Percentiles rank a stretch among this genome's conserved stretches.
Evolutionary conservation across 2,888 invertebrate species (phyloP).

Genomic region (Petrolisthes cinctipes): DNA sequence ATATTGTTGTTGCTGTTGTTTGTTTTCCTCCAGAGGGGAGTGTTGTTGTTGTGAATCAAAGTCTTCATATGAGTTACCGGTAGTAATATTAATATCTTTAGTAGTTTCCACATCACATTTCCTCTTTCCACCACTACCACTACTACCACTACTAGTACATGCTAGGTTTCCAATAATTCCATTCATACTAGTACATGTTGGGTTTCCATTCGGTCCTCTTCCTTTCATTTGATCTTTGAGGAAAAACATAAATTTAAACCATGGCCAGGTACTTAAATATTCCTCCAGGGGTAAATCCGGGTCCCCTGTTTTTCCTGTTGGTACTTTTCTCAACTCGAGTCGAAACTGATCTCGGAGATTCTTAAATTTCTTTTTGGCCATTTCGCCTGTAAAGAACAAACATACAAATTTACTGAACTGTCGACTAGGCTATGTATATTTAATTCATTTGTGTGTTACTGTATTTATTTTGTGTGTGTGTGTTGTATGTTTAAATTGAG

Average conservation of each 20-base stretch:
- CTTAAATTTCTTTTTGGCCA: constrained; percentile 45
- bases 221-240: constrained; percentile 25
- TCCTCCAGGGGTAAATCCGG: constrained; percentile 17
- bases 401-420: neutral
- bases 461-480: too few relatives aligned
- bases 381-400: constrained; percentile 21
- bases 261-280: constrained; percentile 2
- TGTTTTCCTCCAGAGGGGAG: too few relatives aligned
- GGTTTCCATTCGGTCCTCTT: neutral
- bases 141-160: too few relatives aligned
- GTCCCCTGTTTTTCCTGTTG: constrained; percentile 30
- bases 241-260: constrained; percentile 21
- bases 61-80: too few relatives aligned
- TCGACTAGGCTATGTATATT: too few relatives aligned
- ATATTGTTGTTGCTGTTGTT: too few relatives aligned
- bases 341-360: constrained; percentile 50
- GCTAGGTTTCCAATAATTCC: neutral
- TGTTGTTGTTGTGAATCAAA: too few relatives aligned
- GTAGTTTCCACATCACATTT: too few relatives aligned
- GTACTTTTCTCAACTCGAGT: constrained; percentile 39
- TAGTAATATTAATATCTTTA: too few relatives aligned
- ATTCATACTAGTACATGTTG: neutral
- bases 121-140: too few relatives aligned
- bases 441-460: too few relatives aligned
- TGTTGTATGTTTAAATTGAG: too few relatives aligned